Percentiles rank a stretch among this genome's conserved stretches.
phyloP scores from a whole-genome alignment of 2,888 invertebrate genomes.

The Falcaria lacertinaria region DNA sequence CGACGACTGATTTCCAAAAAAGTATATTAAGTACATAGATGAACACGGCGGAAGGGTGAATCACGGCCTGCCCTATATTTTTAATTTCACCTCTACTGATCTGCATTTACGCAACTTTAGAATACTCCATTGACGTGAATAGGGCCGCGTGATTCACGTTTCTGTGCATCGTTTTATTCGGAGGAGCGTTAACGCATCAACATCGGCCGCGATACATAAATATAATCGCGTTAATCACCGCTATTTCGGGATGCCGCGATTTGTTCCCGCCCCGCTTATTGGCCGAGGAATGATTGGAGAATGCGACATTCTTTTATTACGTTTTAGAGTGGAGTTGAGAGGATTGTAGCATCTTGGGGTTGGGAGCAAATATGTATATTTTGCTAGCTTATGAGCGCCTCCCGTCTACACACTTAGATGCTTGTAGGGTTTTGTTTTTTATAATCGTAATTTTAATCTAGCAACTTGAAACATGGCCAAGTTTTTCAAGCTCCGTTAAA shows the following conservation, averaged over 20 bases:
- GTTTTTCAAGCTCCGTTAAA: too few relatives aligned
- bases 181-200: too few relatives aligned
- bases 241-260: conserved; percentile 12
- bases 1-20: too few relatives aligned
- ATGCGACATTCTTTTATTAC: not conserved
- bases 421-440: too few relatives aligned
- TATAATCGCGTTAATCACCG: conserved; percentile 13
- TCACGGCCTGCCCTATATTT: not conserved
- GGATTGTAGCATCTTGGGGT: too few relatives aligned
- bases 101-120: not conserved
- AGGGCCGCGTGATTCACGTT: conserved; percentile 20
- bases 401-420: too few relatives aligned
- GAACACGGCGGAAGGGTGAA: too few relatives aligned
- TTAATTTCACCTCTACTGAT: not conserved
- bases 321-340: not conserved
- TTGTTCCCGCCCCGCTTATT: not conserved
- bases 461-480: too few relatives aligned
- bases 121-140: not conserved
- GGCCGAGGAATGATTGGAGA: not conserved
- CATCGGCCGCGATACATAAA: conserved; percentile 1
- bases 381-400: too few relatives aligned
- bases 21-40: too few relatives aligned
- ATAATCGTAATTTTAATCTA: too few relatives aligned
- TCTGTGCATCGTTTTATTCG: conserved; percentile 15
- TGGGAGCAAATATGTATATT: too few relatives aligned